These are phyloP conservation scores for Ctenopoma multispine DNA, from an alignment of 2,797 vertebrate species.

Conservation along the genomic window DNA sequence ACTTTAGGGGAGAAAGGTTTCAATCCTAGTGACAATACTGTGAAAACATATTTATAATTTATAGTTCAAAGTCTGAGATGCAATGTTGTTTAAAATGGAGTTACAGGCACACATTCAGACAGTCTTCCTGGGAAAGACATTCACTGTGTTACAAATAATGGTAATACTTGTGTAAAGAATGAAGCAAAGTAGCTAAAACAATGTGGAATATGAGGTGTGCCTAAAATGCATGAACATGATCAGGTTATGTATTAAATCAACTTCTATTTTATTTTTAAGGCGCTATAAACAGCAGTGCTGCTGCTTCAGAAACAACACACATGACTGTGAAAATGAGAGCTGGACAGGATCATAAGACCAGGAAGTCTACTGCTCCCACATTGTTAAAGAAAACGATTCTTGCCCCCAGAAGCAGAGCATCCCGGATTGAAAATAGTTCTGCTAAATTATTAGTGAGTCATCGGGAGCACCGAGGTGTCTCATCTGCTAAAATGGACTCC, in stretches of 20 bases:
- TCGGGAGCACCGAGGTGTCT: constrained; percentile 29
- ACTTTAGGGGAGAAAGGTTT: too few species aligned
- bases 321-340: constrained; percentile 47
- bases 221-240: neutral
- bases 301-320: constrained; percentile 42
- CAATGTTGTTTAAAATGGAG: too few species aligned
- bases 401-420: constrained; percentile 44
- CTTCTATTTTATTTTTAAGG: constrained; percentile 61
- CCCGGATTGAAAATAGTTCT: constrained; percentile 74
- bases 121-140: too few species aligned
- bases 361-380: constrained; percentile 65
- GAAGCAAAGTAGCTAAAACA: too few species aligned
- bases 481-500: constrained; percentile 21
- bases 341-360: constrained; percentile 73
- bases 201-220: too few species aligned
- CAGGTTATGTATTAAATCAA: neutral
- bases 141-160: too few species aligned
- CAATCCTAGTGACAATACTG: too few species aligned
- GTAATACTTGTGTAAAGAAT: too few species aligned
- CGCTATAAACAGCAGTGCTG: constrained; percentile 46
- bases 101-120: too few species aligned
- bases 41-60: too few species aligned
- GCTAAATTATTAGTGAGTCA: constrained; percentile 61
- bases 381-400: constrained; percentile 63
- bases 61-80: too few species aligned